Evolutionary conservation across 1,140 invertebrate genomes (phyloP), one percentile per base, ranked within the genome.

Genomic region (Euglossa dilemma): DNA sequence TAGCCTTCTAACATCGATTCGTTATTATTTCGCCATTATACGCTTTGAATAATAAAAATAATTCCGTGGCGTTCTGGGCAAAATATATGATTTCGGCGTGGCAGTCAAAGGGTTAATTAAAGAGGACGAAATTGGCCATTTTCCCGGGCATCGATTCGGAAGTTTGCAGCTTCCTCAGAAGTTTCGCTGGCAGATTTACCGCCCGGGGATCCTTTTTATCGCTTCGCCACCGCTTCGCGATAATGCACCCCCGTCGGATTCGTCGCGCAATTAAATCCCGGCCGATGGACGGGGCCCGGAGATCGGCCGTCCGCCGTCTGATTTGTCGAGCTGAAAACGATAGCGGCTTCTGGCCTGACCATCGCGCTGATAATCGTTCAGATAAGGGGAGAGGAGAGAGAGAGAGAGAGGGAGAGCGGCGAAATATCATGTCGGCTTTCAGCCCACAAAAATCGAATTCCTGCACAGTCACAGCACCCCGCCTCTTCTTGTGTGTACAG

Each of bases 401-500:
- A 5, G 25, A 36, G 52, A 6, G 23, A 52, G 7, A 43, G 50
- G 36, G 11, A 57, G 76, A 57, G 76, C 23, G 72, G 56, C 77
- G 77, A 80, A 80, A 80, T 71, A 71, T 80, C 70, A 63, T 56
- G 63, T 77, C 43, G 73, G 83, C 80, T 87, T 87, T 87, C 79
- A 72, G 85, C 52, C 56, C 73, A 74, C 81, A 90, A 92, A 90
- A 91, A 91, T 91, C 75, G 88, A 88, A 91, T 92, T 92, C 89
- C 90, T 93, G 92, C 92, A 91, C 90, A 92, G 92, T 93, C 92
- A 93, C 87, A 70, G 80, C 74, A 86, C 56, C 54, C 61, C 18
- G n/a, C n/a, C n/a, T n/a, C n/a, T n/a, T n/a, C n/a, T n/a, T 54
- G 16, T 47, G 0, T 25, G 6, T 80, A 80, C 78, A 80, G 78